Conservation (phyloP, 2,797 vertebrate species). For the Parauchenoglanis punctatus region DNA sequence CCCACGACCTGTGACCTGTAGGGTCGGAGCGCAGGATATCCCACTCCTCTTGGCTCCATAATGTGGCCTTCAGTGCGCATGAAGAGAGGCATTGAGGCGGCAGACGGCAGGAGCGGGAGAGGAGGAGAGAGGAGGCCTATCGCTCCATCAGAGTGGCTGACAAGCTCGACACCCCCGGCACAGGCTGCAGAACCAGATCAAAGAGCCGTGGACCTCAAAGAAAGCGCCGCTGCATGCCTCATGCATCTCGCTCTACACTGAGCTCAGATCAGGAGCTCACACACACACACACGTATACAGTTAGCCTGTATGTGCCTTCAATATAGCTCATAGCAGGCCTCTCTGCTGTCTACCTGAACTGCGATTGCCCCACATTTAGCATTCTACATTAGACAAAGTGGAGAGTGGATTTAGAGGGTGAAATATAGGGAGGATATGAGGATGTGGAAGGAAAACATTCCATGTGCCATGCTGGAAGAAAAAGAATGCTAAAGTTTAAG, state of each 20-base stretch:
- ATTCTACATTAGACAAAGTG: conserved; percentile 26
- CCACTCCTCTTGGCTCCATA: conserved; percentile 79
- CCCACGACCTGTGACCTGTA: conserved; percentile 68
- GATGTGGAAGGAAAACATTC: conserved; percentile 46
- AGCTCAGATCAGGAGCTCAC: conserved; percentile 12
- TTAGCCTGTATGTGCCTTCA: not conserved
- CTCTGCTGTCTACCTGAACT: conserved; percentile 40
- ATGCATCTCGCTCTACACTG: conserved; percentile 26
- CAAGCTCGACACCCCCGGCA: conserved; percentile 74
- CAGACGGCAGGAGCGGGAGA: conserved; percentile 75
- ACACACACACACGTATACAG: conserved; percentile 8
- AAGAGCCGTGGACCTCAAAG: conserved; percentile 56
- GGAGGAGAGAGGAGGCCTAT: conserved; percentile 69
- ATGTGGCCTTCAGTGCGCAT: conserved; percentile 83
- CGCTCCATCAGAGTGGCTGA: conserved; percentile 80
- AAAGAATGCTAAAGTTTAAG: not conserved
- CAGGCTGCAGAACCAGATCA: conserved; percentile 64
- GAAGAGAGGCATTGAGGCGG: conserved; percentile 83
- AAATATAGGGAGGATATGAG: conserved; percentile 34
- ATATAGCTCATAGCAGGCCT: conserved; percentile 17
- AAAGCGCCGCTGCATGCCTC: conserved; percentile 58
- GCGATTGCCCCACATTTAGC: conserved; percentile 39
- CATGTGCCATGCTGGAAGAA: conserved; percentile 15
- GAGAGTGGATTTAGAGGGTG: conserved; percentile 27
- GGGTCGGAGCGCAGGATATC: conserved; percentile 84